These are phyloP conservation scores for Rutpela maculata DNA, from an alignment of 2,888 invertebrate species.

Conservation along the genomic window DNA sequence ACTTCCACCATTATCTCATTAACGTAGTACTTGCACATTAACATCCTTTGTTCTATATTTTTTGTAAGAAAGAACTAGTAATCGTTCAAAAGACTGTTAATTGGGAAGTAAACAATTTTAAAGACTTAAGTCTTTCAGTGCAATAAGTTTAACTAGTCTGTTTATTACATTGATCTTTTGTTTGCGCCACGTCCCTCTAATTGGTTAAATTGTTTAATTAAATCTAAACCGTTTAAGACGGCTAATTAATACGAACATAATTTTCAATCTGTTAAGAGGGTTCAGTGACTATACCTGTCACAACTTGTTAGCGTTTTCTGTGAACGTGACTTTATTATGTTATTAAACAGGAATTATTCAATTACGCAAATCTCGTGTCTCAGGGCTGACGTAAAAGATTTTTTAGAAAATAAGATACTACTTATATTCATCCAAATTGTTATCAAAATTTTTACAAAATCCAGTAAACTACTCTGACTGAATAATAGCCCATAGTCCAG, in stretches of 20 bases:
- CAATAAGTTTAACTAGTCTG: conserved; percentile 6
- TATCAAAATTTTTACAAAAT: no score
- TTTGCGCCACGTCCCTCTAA: conserved; percentile 5
- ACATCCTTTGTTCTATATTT: conserved; percentile 12
- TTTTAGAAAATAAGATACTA: background rate
- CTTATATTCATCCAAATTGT: no score
- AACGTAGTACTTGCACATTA: conserved; percentile 9
- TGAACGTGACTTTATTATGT: background rate
- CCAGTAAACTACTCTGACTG: no score
- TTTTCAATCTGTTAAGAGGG: conserved; percentile 25
- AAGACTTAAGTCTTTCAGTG: conserved; percentile 5
- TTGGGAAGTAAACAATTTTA: conserved; percentile 19
- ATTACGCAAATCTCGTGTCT: background rate
- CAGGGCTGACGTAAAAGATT: background rate
- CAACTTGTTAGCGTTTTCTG: conserved; percentile 10
- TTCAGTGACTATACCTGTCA: conserved; percentile 8
- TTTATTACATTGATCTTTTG: conserved; percentile 26
- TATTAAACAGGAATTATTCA: background rate
- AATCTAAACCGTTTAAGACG: conserved; percentile 26
- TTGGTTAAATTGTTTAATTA: conserved; percentile 33
- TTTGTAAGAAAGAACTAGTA: background rate
- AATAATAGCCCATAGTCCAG: no score
- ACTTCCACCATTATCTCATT: conserved; percentile 30
- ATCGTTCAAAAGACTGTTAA: conserved; percentile 22
- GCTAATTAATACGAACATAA: conserved; percentile 30